Percentiles rank a stretch among this genome's conserved stretches.
Conservation (phyloP, 2,797 vertebrate genomes). For the Emys orbicularis region DNA sequence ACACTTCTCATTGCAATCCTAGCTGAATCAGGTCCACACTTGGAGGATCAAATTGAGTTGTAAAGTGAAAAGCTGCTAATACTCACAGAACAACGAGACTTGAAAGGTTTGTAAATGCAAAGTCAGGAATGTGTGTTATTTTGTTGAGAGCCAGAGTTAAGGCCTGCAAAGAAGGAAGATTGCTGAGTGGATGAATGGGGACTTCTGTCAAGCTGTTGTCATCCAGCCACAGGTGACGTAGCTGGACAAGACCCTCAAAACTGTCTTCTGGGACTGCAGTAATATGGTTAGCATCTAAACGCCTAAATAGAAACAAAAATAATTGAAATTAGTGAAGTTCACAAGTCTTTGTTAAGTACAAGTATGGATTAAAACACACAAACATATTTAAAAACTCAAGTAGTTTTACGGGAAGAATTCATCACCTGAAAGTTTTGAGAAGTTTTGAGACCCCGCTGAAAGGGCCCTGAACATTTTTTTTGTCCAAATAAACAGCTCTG, state of each 20-base stretch:
- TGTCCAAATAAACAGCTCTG: not conserved
- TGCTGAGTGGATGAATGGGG: conserved; percentile 89
- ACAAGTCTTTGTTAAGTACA: not conserved
- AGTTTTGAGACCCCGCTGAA: not conserved
- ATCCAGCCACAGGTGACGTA: conserved; percentile 97
- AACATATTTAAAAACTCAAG: not conserved
- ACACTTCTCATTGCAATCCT: not conserved
- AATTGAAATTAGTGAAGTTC: not conserved
- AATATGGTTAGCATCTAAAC: conserved; percentile 97
- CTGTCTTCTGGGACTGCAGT: conserved; percentile 93
- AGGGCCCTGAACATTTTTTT: not conserved
- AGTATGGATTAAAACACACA: rapidly evolving
- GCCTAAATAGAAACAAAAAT: conserved; percentile 78
- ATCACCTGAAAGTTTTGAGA: not conserved
- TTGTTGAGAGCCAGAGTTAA: conserved; percentile 95
- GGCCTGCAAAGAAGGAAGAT: conserved; percentile 94
- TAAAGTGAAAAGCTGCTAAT: not conserved
- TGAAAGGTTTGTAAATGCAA: conserved; percentile 95
- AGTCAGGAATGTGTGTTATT: conserved; percentile 92
- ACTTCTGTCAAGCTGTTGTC: conserved; percentile 95
- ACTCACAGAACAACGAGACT: conserved; percentile 98
- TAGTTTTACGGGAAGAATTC: not conserved
- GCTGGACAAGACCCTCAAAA: conserved; percentile 93
- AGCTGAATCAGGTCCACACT: not conserved
- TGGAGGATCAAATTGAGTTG: not conserved